Base-by-base conservation (phyloP, 2,888 invertebrate genomes). In the Pilophorus perplexus region DNA sequence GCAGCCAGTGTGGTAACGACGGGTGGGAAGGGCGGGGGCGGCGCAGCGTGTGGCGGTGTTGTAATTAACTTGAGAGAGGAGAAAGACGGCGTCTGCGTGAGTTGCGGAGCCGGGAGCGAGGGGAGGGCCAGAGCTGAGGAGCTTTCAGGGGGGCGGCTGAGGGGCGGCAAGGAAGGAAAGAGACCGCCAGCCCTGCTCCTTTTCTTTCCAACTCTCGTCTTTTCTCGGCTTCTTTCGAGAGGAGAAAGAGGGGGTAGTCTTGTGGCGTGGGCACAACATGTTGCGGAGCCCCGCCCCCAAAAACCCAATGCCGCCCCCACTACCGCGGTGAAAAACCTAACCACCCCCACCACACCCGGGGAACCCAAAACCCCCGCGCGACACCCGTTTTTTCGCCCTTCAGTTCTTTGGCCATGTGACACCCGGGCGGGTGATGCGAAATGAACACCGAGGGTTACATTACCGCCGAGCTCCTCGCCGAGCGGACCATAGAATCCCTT, bases 401-500 rank as follows among this genome's bases (percentile, higher is more conserved):
- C 70, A 69, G 70, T 70, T 71, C 72, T 71, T 71, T 69, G 69
- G 68, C 67, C 68, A 68, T 68, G 69, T 69, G 69, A 69, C 69
- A 67, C 67, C 64, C 59, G 62, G 62, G 55, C 55, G 55, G 55
- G 64, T 52, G 54, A 37, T 44, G 57, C 42, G 42, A 64, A 18
- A 66, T 66, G 66, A 70, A 72, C 66, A 69, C 66, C 57, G 72
- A 66, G 69, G 70, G 69, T 23, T 69, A 70, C 25, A 77, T 91
- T 77, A 90, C 90, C 22, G 90, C 90, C 4, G 91, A 91, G 76
- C 81, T 89, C 54, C 79, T 92, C 71, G 89, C 90, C 50, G 92
- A 93, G 75, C 82, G 91, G 71, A 90, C 92, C 1, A 79, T 92
- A 70, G 91, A 91, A 76, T 89, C 90, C 55, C 81, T 92, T 69